A percentile compares a stretch with the other conserved stretches of the same genome.
Evolutionary conservation across 64 coral and sea anemone genomes (phyloP).

Genomic region (Montipora cactus): DNA sequence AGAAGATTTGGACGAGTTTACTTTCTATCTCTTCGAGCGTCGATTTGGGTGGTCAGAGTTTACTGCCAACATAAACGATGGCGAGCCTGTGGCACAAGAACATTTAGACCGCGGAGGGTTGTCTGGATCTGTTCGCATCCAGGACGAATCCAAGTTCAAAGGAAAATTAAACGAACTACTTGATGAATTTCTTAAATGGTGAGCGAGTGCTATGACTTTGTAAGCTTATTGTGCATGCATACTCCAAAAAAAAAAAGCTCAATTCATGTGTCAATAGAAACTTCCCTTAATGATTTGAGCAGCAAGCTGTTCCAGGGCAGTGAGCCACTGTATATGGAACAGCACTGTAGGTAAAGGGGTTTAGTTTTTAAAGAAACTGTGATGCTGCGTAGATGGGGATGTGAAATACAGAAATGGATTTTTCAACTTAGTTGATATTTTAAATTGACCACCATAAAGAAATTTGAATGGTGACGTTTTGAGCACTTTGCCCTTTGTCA

Average conservation of each 20-base stretch:
- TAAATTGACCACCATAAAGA: too few species aligned
- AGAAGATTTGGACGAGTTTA: conserved; percentile 79
- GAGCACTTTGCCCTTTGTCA: too few species aligned
- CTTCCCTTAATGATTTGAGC: too few species aligned
- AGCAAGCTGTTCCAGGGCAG: too few species aligned
- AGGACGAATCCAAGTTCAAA: conserved; percentile 88
- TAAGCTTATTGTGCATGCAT: not conserved
- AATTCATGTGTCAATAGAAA: not conserved
- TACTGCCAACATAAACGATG: conserved; percentile 48
- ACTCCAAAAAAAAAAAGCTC: not conserved
- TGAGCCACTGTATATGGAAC: too few species aligned
- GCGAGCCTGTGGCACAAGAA: conserved; percentile 39
- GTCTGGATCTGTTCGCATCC: conserved; percentile 53
- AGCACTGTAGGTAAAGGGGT: too few species aligned
- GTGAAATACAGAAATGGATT: too few species aligned
- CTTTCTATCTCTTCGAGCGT: conserved; percentile 96
- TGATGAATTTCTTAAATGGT: conserved; percentile 96
- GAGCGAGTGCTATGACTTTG: not conserved
- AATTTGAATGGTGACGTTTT: too few species aligned
- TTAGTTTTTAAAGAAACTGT: too few species aligned
- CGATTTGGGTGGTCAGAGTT: conserved; percentile 95
- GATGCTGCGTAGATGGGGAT: too few species aligned
- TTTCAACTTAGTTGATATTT: too few species aligned
- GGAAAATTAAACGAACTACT: conserved; percentile 87
- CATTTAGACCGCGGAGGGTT: conserved; percentile 30